Evolutionary conservation across 2,113 vertebrate genomes (phyloP), one percentile per base, ranked within the genome.

Genomic region (Crocuta crocuta): DNA sequence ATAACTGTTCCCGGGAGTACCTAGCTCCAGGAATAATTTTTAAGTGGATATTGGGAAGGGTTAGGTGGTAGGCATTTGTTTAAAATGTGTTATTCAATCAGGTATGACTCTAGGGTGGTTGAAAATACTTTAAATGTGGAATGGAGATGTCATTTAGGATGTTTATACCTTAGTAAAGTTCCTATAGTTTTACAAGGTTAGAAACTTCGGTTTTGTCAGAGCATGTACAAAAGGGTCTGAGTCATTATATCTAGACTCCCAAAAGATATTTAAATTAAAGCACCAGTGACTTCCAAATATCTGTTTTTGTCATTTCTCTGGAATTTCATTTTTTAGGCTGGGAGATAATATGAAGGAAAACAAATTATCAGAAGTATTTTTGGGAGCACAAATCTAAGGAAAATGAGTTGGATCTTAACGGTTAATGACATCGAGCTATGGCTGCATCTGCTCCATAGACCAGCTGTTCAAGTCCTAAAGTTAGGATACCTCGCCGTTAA

Each of bases 171-270:
- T 35, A 82, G 79, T 58, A 68, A 93, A 89, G 70, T 88, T 74
- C 66, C 0, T 45, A 79, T 9, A 85, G 24, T 73, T 35, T 86
- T 82, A 85, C 0, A 45, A 53, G 68, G 28, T 39, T 76, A 68
- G 50, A 73, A 89, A 63, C 86, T 66, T 33, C 21, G 70, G 61
- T 86, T 94, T 96, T 94, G 65, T 89, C 35, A 33, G 81, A 43
- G 81, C 53, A 28, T 33, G 21, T 21, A 21, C 58, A 71, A 61
- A 53, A 83, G 12, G 17, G 19, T 81, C 6, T 78, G 15, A 74
- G 68, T 85, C 68, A 7, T 92, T 81, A 48, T 61, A 80, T 33
- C 58, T 33, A 26, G 53, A 68, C 3, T 91, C 23, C 28, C 17
- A 90, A 71, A 79, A 94, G 50, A 53, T 53, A 21, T 63, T 95